A percentile compares a stretch with the other conserved stretches of the same genome.
phyloP scores from a whole-genome alignment of 2,113 vertebrate genomes.

The human (Homo sapiens) region GRCh38 chr6:6344501-6345000 shows the following conservation, averaged over 20 bases:
- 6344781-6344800: background rate
- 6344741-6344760: background rate
- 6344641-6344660: background rate
- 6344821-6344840: background rate
- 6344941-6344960: background rate
- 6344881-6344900: background rate
- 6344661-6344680: background rate
- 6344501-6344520: background rate
- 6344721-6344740: background rate
- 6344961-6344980: background rate
- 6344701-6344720: background rate
- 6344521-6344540: background rate
- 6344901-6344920: background rate
- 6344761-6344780: background rate
- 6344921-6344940: background rate
- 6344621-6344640: background rate
- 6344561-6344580: background rate
- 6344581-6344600: background rate
- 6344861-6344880: background rate
- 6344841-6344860: background rate
- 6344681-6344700: background rate
- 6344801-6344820: background rate
- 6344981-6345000: background rate
- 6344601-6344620: background rate
- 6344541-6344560: background rate